Percentiles rank a stretch among this genome's conserved stretches.
Evolutionary conservation across 2,888 invertebrate species (phyloP).

Genomic region (Saturnia japonica): DNA sequence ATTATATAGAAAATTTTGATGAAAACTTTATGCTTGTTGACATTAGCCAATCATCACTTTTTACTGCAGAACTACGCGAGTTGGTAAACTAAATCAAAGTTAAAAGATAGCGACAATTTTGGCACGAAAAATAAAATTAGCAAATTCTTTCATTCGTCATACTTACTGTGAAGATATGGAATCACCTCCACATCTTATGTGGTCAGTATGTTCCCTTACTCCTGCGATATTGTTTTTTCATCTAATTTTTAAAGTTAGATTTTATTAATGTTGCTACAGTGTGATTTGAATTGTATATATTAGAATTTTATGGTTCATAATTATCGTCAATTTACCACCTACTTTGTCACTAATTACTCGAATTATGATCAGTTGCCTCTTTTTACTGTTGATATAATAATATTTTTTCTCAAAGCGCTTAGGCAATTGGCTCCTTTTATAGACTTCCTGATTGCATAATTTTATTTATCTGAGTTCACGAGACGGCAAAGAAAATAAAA

Average conservation of each 20-base stretch:
- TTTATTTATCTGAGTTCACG: constrained; percentile 47
- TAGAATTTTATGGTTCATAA: background rate
- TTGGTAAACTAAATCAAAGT: too few relatives aligned
- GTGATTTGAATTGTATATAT: too few relatives aligned
- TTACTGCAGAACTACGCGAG: too few relatives aligned
- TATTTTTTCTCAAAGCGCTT: background rate
- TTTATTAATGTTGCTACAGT: too few relatives aligned
- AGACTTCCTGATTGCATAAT: constrained; percentile 46
- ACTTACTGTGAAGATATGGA: too few relatives aligned
- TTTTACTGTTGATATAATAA: background rate
- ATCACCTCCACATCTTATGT: too few relatives aligned
- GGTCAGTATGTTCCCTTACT: too few relatives aligned
- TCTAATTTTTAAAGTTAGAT: too few relatives aligned
- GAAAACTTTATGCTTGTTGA: background rate
- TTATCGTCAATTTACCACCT: background rate
- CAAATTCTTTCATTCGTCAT: too few relatives aligned
- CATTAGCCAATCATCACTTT: background rate
- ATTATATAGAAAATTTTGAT: background rate
- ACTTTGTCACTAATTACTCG: background rate
- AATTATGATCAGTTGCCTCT: background rate
- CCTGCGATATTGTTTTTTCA: too few relatives aligned
- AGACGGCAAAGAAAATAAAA: constrained; percentile 47
- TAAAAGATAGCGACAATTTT: too few relatives aligned
- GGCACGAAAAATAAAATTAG: too few relatives aligned
- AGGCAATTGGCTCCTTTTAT: constrained; percentile 13